phyloP scores from a whole-genome alignment of 2,113 vertebrate genomes.

The Thamnaconus septentrionalis region DNA sequence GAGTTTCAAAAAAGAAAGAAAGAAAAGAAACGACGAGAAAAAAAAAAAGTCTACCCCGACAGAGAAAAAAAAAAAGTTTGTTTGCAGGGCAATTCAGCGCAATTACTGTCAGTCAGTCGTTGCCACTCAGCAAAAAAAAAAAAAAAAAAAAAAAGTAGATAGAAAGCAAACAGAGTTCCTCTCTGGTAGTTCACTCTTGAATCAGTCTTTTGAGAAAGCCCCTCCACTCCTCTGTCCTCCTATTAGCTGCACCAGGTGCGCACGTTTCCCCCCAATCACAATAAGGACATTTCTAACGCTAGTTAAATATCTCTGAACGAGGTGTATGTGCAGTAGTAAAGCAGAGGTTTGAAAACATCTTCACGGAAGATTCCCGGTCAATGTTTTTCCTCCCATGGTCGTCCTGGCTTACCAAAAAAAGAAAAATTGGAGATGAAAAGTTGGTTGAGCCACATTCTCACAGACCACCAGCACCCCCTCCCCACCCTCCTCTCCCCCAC shows the following conservation, averaged over 20 bases:
- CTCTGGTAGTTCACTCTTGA: conserved; percentile 25
- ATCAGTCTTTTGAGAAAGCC: conserved; percentile 21
- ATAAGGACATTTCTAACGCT: neutral
- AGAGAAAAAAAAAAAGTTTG: conserved; percentile 22
- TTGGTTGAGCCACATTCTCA: conserved; percentile 11
- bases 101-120: conserved; percentile 61
- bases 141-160: too few species aligned
- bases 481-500: neutral
- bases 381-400: too few species aligned
- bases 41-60: conserved; percentile 6
- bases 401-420: conserved; percentile 7
- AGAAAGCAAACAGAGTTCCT: conserved; percentile 47
- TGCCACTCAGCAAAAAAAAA: conserved; percentile 10
- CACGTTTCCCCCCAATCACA: conserved; percentile 38
- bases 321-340: neutral
- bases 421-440: conserved; percentile 14
- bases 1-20: conserved; percentile 70
- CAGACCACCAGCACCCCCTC: neutral
- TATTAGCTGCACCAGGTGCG: conserved; percentile 61
- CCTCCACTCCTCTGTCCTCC: neutral
- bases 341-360: neutral
- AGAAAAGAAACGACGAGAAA: too few species aligned
- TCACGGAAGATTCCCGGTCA: neutral
- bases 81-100: conserved; percentile 57
- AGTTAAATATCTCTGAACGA: too few species aligned